Conservation (phyloP, 2,888 invertebrate genomes). For the Clanis bilineata region DNA sequence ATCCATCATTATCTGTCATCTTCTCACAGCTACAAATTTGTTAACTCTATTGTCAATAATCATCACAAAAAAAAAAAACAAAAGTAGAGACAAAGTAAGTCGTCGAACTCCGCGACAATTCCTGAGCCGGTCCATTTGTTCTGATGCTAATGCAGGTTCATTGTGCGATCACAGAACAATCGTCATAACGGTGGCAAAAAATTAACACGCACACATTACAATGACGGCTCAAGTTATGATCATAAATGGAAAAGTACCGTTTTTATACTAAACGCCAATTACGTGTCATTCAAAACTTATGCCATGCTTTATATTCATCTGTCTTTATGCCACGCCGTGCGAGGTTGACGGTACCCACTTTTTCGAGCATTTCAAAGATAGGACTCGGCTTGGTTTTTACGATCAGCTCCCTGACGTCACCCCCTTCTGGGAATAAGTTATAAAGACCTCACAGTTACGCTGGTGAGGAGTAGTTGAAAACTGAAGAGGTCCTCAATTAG, state of each 20-base stretch:
- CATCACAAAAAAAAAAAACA: background rate
- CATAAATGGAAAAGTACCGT: background rate
- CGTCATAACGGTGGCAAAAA: conserved; percentile 18
- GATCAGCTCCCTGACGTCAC: too few species aligned
- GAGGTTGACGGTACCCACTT: too few species aligned
- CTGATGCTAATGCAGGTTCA: background rate
- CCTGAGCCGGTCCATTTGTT: background rate
- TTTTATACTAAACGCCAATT: background rate
- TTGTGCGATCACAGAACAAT: conserved; percentile 21
- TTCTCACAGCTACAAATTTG: background rate
- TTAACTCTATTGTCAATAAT: background rate
- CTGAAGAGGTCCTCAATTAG: too few species aligned
- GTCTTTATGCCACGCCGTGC: too few species aligned
- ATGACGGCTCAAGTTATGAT: background rate
- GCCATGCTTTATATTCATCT: too few species aligned
- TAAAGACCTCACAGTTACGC: too few species aligned
- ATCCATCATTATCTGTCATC: background rate
- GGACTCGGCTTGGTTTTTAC: too few species aligned
- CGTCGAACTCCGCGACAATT: background rate
- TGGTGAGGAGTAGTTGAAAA: too few species aligned
- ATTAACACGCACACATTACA: background rate
- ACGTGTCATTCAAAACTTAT: background rate
- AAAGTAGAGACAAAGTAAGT: background rate
- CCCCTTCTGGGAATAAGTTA: too few species aligned
- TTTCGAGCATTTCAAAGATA: too few species aligned